Conservation (phyloP, 2,888 invertebrate genomes). For the Metallyticus violacea region DNA sequence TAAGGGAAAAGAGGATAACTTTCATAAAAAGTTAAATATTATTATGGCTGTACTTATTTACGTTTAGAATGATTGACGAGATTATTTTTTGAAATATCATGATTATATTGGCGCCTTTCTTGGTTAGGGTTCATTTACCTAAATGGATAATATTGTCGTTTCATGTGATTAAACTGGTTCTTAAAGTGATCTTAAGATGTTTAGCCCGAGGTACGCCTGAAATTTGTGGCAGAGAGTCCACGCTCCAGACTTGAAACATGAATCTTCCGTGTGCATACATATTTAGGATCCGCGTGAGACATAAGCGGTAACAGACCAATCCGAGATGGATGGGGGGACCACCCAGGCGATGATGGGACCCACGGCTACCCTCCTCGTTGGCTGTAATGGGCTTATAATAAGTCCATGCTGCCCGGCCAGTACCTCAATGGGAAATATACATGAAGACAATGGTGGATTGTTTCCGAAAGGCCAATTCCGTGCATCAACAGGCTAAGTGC, state of each 20-base stretch:
- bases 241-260: neutral
- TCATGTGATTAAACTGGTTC: neutral
- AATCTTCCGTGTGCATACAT: neutral
- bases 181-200: neutral
- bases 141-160: neutral
- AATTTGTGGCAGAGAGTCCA: neutral
- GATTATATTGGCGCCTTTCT: neutral
- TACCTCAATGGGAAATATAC: neutral
- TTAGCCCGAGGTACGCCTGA: neutral
- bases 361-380: neutral
- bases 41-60: neutral
- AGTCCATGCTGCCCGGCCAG: neutral
- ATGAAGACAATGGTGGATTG: constrained; percentile 6
- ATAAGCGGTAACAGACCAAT: neutral
- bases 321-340: neutral
- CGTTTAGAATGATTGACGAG: neutral
- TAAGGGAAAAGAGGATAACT: no score
- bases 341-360: neutral
- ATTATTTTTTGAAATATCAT: neutral
- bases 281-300: neutral
- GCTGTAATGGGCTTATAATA: neutral
- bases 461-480: neutral
- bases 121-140: neutral
- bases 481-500: neutral
- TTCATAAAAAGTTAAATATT: no score